A percentile compares a stretch with the other conserved stretches of the same genome.
phyloP scores from a whole-genome alignment of 1,140 invertebrate genomes.

The Leptinotarsa lineolata region DNA sequence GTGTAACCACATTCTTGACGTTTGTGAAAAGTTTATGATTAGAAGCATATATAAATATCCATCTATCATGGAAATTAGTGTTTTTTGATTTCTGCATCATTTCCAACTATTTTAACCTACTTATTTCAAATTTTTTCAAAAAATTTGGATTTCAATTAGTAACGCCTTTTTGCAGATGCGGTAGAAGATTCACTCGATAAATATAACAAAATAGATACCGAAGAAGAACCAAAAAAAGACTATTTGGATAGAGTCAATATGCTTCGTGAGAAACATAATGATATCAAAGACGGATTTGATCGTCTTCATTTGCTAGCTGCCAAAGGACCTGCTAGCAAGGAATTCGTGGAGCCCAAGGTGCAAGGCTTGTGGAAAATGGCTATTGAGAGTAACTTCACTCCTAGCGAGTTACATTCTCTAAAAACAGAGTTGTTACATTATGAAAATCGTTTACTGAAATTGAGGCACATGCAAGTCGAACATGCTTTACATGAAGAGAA shows the following conservation, averaged over 20 bases:
- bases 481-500: constrained; percentile 68
- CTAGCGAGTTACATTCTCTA: constrained; percentile 80
- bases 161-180: constrained; percentile 53
- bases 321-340: constrained; percentile 75
- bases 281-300: constrained; percentile 81
- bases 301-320: constrained; percentile 73
- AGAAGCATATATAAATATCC: too few species aligned
- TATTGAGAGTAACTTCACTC: constrained; percentile 75
- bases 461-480: constrained; percentile 80
- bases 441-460: constrained; percentile 78
- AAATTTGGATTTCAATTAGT: too few species aligned
- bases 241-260: constrained; percentile 70
- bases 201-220: constrained; percentile 63
- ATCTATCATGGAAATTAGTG: too few species aligned
- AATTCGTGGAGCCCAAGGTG: constrained; percentile 89
- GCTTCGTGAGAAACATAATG: constrained; percentile 76
- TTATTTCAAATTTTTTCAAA: too few species aligned
- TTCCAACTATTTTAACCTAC: too few species aligned
- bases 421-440: constrained; percentile 88
- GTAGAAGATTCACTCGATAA: constrained; percentile 61
- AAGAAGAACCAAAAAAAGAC: constrained; percentile 68
- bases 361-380: constrained; percentile 86
- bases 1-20: too few species aligned
- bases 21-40: too few species aligned
- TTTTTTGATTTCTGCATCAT: too few species aligned